Percentiles rank a stretch among this genome's conserved stretches.
These are phyloP conservation scores for Sigmodon hispidus DNA, from an alignment of 2,113 vertebrate species.

Conservation along the genomic window DNA sequence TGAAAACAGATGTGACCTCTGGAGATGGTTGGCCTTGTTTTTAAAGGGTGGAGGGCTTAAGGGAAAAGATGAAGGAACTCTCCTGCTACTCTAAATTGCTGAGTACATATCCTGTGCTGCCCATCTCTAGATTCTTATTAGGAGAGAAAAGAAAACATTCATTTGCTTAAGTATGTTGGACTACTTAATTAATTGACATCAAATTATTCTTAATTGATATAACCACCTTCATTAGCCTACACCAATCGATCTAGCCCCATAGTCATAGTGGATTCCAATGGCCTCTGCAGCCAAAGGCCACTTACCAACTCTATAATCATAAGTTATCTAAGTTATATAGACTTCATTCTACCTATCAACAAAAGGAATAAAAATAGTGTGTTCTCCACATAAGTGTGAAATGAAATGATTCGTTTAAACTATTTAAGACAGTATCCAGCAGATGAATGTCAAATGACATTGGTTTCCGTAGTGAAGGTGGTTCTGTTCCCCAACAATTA, in stretches of 20 bases:
- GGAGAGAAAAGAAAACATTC: not conserved
- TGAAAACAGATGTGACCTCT: constrained; percentile 21
- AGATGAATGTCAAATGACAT: not conserved
- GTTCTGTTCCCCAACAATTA: not conserved
- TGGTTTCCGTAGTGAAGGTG: not conserved
- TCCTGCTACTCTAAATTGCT: not conserved
- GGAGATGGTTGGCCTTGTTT: not conserved
- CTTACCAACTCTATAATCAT: not conserved
- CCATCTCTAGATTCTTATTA: not conserved
- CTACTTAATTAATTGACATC: not conserved
- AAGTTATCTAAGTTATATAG: not conserved
- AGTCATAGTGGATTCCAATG: not conserved
- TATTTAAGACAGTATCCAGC: not conserved
- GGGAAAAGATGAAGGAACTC: not conserved
- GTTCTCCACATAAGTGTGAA: not conserved
- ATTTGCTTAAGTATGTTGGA: not conserved
- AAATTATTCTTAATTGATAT: not conserved
- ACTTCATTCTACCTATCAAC: not conserved
- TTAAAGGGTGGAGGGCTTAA: not conserved
- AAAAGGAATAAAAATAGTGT: not conserved
- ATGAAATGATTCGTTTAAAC: not conserved
- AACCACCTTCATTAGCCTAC: not conserved
- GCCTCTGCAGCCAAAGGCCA: not conserved
- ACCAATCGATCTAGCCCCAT: not conserved
- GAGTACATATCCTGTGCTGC: not conserved